These are phyloP conservation scores for Gorsachius goisagi DNA, from an alignment of 2,113 vertebrate species.

Conservation along the genomic window DNA sequence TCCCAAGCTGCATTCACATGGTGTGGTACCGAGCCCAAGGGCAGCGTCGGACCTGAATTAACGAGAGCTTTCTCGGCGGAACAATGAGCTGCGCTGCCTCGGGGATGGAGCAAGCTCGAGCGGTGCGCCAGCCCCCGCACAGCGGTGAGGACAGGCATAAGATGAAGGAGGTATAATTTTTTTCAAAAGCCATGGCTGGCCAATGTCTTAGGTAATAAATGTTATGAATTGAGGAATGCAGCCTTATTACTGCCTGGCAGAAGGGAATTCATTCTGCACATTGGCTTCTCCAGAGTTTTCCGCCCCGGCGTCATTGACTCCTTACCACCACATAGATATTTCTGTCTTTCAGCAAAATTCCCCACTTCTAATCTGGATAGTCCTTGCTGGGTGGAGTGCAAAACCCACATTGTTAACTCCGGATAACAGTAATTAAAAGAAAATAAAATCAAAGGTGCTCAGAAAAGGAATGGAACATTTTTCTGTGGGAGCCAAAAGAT, in stretches of 20 bases:
- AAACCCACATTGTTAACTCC: constrained; percentile 39
- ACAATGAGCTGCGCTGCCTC: not conserved
- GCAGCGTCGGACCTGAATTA: rapidly evolving
- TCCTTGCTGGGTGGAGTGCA: constrained; percentile 45
- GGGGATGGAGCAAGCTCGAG: not conserved
- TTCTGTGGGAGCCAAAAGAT: constrained; percentile 38
- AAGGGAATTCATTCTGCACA: not conserved
- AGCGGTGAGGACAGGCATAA: not conserved
- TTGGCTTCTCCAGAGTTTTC: not conserved
- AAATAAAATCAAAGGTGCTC: constrained; percentile 60
- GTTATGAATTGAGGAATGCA: constrained; percentile 2
- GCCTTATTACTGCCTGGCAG: not conserved
- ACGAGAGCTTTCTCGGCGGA: rapidly evolving
- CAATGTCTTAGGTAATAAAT: not conserved
- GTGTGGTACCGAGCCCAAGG: rapidly evolving
- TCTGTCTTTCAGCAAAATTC: constrained; percentile 56
- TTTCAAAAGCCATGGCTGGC: not conserved
- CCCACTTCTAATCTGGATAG: not conserved
- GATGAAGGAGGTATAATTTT: not conserved
- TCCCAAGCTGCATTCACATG: rapidly evolving
- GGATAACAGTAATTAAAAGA: constrained; percentile 58
- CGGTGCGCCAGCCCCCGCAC: not conserved
- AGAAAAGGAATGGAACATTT: constrained; percentile 51
- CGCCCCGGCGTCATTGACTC: not conserved
- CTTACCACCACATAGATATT: not conserved